phyloP scores from a whole-genome alignment of 2,113 vertebrate species.

The Spheniscus mendiculus region DNA sequence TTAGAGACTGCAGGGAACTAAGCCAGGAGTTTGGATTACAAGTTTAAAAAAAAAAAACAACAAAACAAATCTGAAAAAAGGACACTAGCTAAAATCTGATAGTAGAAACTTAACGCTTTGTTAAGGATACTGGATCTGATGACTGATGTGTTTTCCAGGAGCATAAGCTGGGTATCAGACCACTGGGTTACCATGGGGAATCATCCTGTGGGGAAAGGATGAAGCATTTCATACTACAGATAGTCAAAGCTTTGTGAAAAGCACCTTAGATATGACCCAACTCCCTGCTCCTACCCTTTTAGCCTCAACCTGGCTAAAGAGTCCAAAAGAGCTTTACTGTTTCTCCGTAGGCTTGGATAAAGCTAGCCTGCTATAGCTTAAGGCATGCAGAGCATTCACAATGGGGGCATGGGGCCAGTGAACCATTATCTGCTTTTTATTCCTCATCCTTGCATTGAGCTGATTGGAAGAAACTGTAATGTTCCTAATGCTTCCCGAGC shows the following conservation, averaged over 20 bases:
- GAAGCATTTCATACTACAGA: neutral
- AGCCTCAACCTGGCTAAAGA: neutral
- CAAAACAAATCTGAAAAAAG: neutral
- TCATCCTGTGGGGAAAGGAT: neutral
- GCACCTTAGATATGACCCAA: neutral
- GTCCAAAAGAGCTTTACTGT: neutral
- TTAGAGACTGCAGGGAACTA: neutral
- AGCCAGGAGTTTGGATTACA: neutral
- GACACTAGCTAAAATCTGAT: neutral
- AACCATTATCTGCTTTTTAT: neutral
- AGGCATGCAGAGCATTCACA: neutral
- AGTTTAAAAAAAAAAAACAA: neutral
- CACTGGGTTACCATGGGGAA: neutral
- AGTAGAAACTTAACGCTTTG: neutral
- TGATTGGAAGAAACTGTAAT: accelerated
- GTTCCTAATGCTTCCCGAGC: neutral
- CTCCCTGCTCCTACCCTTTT: neutral
- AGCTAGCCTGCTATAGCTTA: neutral
- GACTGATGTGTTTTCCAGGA: neutral
- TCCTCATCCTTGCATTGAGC: neutral
- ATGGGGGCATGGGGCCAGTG: neutral
- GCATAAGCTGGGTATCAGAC: neutral
- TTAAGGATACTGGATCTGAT: neutral
- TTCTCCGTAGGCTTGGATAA: neutral
- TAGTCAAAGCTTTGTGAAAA: neutral